Evolutionary conservation across 2,113 vertebrate species (phyloP), one percentile per base, ranked within the genome.

Genomic region (Suricata suricatta): DNA sequence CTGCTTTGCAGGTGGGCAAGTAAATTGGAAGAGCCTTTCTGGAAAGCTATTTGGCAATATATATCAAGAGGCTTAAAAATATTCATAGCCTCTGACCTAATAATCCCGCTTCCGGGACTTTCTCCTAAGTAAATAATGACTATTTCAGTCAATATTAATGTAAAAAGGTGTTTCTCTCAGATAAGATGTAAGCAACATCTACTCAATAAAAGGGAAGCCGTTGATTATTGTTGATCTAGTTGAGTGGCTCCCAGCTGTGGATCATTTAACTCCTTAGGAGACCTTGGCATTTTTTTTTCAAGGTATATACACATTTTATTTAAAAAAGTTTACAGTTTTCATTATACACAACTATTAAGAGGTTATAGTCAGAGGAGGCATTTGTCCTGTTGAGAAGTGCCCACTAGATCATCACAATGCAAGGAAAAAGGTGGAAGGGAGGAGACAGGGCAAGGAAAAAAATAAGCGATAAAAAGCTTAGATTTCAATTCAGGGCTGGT

Each of bases 311-410:
- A 99, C 98, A 98, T 99, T 99, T 99, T 99, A 99, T 99, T 87
- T 98, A 98, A 99, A 99, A 99, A 99, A 99, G 99, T 99, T 99
- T 99, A 99, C 99, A 99, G 99, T 99, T 99, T 97, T 92, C 98
- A 98, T 99, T 99, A 99, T 99, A 99, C 99, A 99, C 99, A 99
- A 98, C 99, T 99, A 99, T 98, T 98, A 99, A 99, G 99, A 99
- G 99, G 99, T 99, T 99, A 98, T 99, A 99, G 98, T 99, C 99
- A 99, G 99, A 99, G 98, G 99, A 99, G 99, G 99, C 99, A 97
- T 98, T 99, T 98, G 99, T 99, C 98, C 95, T 98, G 98, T 97
- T 98, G 99, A 99, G 98, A 98, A 98, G 98, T 98, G 98, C 99
- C 99, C 98, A 98, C 99, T 98, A 98, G 88, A 93, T 95, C 82